Evolutionary conservation across 92 coral and sea anemone genomes (phyloP), one percentile per base, ranked within the genome.

Genomic region (Zoanthus sansibaricus): DNA sequence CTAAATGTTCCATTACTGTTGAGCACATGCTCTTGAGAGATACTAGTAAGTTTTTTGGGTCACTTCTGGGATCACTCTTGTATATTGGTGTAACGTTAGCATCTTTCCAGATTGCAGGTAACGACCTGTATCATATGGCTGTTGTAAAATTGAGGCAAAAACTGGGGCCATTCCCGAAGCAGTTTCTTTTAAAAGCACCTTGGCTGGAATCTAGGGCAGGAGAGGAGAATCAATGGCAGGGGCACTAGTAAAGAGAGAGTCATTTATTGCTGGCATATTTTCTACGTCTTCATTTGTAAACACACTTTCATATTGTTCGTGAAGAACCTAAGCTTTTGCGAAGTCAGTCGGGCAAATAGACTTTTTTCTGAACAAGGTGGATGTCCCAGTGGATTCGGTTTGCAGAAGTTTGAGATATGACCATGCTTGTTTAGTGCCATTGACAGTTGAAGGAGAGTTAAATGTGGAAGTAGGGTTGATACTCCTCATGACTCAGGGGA

Each of bases 261-360:
- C 62, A 18, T 48, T 75, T 62, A 49, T 75, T 75, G 56, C 77
- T 73, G 75, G 77, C 58, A 73, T 73, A 73, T 73, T 73, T 71
- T 72, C 77, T 73, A 73, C 62, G 82, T 71, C 76, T 77, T 86
- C 90, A n/a, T 72, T 54, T 46, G 90, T 89, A 71, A 89, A 90
- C 42, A 86, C 90, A 89, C 83, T 78, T 30, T 76, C 90, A 37
- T 25, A 86, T 51, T 90, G 90, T 17, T 86, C 32, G 67, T 71
- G 77, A 56, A 86, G 75, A 62, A 71, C 83, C 45, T 90, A 87
- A 25, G 90, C 92, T 86, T 90, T 90, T 46, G 78, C 59, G 59
- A 16, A 31, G 56, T 74, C 78, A n/a, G 78, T 46, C 46, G 59
- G 54, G 59, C 78, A 16, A 74, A 74, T 58, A 46, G 12, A 47